Base-by-base conservation (phyloP, 1,140 invertebrate genomes). In the Sitodiplosis mosellana region DNA sequence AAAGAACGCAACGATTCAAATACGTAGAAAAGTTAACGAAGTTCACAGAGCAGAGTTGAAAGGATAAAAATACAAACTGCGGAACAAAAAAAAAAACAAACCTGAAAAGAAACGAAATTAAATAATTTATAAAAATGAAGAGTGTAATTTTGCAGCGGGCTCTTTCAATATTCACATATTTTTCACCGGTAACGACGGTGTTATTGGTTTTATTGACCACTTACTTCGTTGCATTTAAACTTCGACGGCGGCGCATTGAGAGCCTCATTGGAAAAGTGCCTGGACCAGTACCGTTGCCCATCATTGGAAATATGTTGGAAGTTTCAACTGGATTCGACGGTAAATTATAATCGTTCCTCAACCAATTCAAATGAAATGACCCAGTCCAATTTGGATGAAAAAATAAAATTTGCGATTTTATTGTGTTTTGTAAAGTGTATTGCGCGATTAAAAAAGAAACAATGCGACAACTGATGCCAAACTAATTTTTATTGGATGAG, bases 241-340 rank as follows among this genome's bases (percentile, higher is more conserved):
- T 59, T 48, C 53, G 60, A 18, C 58, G 67, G 38, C 54, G 59
- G 19, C 59, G 65, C 20, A 50, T 66, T 42, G 61, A 67, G 21
- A 60, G 61, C 43, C 56, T 68, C 19, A 68, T 71, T 18, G 61
- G 65, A 14, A 62, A 66, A 55, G 71, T 73, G 44, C 72, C 72
- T 1, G 76, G 76, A 47, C 76, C 76, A 2, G 64, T 65, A 7
- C 60, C 69, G 3, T 52, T 75, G 10, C 75, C 75, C 0, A 54
- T 78, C 6, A 51, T 78, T 38, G 76, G 75, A 17, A 76, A 76
- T 54, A 63, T 68, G 27, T 61, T 71, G 38, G 65, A 74, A 51
- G 57, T 70, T 49, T 65, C 68, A 54, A 67, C 70, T 46, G 66
- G 69, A 52, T 68, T 69, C 49, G 67, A 69, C 52, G 69, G 62